Evolutionary conservation across 2,113 vertebrate species (phyloP).

Genomic region (Nannospalax galili): DNA sequence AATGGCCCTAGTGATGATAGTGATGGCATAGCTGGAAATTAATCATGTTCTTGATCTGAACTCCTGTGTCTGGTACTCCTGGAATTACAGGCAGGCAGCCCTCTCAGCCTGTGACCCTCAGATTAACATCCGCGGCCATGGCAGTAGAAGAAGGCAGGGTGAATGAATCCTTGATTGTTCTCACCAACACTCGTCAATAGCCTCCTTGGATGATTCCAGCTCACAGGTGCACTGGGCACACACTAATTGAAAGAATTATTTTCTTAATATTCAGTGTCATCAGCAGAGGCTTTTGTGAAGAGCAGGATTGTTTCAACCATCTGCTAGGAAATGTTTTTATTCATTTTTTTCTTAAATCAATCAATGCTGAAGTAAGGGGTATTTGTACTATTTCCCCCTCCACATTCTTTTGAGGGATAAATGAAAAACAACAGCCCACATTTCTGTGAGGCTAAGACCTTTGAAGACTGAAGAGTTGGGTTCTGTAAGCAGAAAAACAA

Average conservation of each 20-base stretch:
- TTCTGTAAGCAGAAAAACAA: conserved; percentile 65
- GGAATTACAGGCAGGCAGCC: conserved; percentile 84
- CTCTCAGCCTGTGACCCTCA: conserved; percentile 85
- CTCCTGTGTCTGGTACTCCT: conserved; percentile 87
- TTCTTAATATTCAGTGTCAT: conserved; percentile 91
- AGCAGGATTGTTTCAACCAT: conserved; percentile 89
- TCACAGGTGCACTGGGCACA: conserved; percentile 92
- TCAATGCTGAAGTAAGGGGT: conserved; percentile 82
- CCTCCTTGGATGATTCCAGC: conserved; percentile 87
- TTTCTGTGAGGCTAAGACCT: conserved; percentile 62
- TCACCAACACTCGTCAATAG: conserved; percentile 84
- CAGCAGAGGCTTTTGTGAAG: conserved; percentile 87
- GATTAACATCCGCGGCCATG: conserved; percentile 90
- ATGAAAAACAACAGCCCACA: conserved; percentile 66
- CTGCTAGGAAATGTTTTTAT: conserved; percentile 88
- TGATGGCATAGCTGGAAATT: conserved; percentile 82
- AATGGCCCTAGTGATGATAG: conserved; percentile 63
- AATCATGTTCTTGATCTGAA: conserved; percentile 86
- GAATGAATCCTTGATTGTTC: conserved; percentile 90
- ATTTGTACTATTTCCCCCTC: conserved; percentile 79
- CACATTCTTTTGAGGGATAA: conserved; percentile 67
- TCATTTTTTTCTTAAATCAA: conserved; percentile 85
- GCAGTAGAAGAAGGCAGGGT: conserved; percentile 84
- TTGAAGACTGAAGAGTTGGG: conserved; percentile 70
- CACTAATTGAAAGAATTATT: conserved; percentile 92